Conservation (phyloP, 2,113 vertebrate species). For the Pteropus alecto region DNA sequence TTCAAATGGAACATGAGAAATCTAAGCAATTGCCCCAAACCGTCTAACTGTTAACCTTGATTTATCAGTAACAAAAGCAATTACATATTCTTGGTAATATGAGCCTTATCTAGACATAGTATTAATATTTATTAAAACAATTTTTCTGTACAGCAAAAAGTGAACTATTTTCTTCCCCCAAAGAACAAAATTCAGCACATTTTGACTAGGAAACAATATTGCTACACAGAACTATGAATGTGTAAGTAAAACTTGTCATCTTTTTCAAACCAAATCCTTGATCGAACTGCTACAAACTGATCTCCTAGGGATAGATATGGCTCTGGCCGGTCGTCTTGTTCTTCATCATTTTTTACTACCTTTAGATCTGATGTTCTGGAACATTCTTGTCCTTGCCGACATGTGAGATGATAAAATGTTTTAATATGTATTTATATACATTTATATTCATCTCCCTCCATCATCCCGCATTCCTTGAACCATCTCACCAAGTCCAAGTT, state of each 20-base stretch:
- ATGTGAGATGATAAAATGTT: not conserved
- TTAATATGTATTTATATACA: not conserved
- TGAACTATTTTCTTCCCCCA: not conserved
- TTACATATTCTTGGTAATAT: constrained; percentile 51
- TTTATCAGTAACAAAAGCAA: constrained; percentile 72
- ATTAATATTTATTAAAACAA: constrained; percentile 65
- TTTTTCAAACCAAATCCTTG: not conserved
- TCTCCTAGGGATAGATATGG: not conserved
- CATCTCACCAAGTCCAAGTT: not conserved
- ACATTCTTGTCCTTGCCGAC: not conserved
- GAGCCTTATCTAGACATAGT: constrained; percentile 34
- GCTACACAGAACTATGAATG: not conserved
- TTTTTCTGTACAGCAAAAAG: constrained; percentile 20
- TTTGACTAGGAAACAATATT: constrained; percentile 18
- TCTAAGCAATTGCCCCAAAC: constrained; percentile 54
- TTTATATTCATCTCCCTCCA: not conserved
- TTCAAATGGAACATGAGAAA: constrained; percentile 65
- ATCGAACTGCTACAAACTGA: not conserved
- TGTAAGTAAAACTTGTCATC: not conserved
- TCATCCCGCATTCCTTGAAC: not conserved
- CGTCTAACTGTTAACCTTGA: constrained; percentile 56
- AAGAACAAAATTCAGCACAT: not conserved
- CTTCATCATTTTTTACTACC: not conserved
- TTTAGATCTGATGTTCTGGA: not conserved
- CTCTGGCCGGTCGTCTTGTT: not conserved